Evolutionary conservation across 2,797 vertebrate genomes (phyloP).

Genomic region (Silurus aristotelis): DNA sequence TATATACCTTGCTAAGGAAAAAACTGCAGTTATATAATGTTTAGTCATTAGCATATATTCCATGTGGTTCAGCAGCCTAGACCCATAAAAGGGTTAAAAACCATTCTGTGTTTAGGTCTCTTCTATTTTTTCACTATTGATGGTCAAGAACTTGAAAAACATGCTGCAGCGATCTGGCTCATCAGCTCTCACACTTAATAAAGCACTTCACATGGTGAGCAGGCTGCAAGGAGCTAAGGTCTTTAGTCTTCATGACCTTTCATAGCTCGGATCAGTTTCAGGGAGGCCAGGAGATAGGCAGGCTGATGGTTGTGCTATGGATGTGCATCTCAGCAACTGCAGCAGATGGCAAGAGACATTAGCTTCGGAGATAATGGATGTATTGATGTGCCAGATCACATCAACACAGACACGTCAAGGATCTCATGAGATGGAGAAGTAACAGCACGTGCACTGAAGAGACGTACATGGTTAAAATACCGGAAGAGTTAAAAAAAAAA

Average conservation of each 20-base stretch:
- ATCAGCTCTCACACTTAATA: constrained; percentile 30
- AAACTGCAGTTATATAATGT: neutral
- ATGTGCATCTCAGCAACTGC: constrained; percentile 18
- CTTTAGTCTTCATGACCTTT: constrained; percentile 34
- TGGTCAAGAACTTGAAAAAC: neutral
- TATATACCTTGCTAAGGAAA: neutral
- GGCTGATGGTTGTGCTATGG: constrained; percentile 5
- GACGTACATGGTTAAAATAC: constrained; percentile 26
- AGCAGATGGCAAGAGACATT: constrained; percentile 48
- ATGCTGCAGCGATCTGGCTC: constrained; percentile 1
- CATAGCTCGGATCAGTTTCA: constrained; percentile 32
- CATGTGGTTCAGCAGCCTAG: constrained; percentile 21
- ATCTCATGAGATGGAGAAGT: constrained; percentile 43
- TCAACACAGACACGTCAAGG: constrained; percentile 45
- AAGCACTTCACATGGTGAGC: constrained; percentile 42
- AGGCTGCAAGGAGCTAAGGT: constrained; percentile 29
- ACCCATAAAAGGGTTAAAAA: neutral
- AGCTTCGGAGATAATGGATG: constrained; percentile 55
- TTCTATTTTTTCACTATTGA: neutral
- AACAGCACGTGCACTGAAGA: constrained; percentile 12
- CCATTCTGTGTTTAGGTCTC: neutral
- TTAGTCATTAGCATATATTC: neutral
- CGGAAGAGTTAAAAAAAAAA: constrained; percentile 12
- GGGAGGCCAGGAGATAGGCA: constrained; percentile 1
- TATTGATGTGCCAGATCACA: constrained; percentile 53